These are phyloP conservation scores for Chaetops frenatus DNA, from an alignment of 2,113 vertebrate genomes.

Conservation along the genomic window DNA sequence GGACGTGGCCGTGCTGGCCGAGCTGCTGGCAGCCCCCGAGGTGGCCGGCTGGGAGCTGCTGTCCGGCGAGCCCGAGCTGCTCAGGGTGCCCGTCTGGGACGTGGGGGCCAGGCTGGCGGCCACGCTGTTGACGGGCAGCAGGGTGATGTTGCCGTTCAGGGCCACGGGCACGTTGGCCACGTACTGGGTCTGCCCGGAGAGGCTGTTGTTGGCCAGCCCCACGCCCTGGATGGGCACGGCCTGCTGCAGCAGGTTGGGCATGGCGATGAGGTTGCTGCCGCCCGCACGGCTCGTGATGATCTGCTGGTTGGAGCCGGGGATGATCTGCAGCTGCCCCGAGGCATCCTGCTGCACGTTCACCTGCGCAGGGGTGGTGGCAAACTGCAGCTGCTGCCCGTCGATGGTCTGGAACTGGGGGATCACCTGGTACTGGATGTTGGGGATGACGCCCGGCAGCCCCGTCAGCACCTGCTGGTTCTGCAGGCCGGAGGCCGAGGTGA, in stretches of 20 bases:
- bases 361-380: slow-evolving; percentile 73
- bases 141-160: slow-evolving; percentile 92
- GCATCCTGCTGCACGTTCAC: slow-evolving; percentile 84
- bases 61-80: slow-evolving; percentile 73
- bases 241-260: slow-evolving; percentile 89
- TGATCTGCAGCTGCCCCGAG: slow-evolving; percentile 89
- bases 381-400: slow-evolving; percentile 91
- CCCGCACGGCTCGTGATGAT: slow-evolving; percentile 78
- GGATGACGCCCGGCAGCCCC: slow-evolving; percentile 83
- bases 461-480: slow-evolving; percentile 91
- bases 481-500: slow-evolving; percentile 77
- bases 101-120: slow-evolving; percentile 76
- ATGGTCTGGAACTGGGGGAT: slow-evolving; percentile 96
- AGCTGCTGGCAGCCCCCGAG: slow-evolving; percentile 65
- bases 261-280: slow-evolving; percentile 85
- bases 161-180: slow-evolving; percentile 91
- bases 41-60: slow-evolving; percentile 67
- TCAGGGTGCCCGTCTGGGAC: slow-evolving; percentile 77
- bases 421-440: slow-evolving; percentile 96
- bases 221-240: slow-evolving; percentile 92
- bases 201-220: slow-evolving; percentile 79
- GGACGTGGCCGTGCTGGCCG: slow-evolving; percentile 55
- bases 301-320: slow-evolving; percentile 85
- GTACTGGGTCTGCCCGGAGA: slow-evolving; percentile 90
- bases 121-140: slow-evolving; percentile 86